phyloP scores from a whole-genome alignment of 2,888 invertebrate genomes.

The Sphecodes monilicornis region DNA sequence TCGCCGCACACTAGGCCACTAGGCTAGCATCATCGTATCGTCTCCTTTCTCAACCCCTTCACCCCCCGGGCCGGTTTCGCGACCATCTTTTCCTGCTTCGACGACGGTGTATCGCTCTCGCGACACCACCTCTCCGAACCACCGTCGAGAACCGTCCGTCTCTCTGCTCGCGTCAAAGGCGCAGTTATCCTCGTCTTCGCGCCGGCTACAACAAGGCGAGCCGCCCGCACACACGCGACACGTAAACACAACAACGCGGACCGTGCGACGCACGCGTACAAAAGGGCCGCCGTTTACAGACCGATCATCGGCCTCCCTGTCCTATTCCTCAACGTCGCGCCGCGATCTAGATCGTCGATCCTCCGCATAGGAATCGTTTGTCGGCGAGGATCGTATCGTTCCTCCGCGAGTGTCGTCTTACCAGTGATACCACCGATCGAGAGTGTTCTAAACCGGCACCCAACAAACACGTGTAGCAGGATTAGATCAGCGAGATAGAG shows the following conservation, averaged over 20 bases:
- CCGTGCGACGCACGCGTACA: constrained; percentile 69
- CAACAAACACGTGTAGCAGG: background rate
- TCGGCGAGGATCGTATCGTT: background rate
- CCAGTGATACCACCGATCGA: background rate
- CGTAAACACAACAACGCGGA: constrained; percentile 69
- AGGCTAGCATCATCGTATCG: constrained; percentile 39
- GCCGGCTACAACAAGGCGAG: constrained; percentile 37
- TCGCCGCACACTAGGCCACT: constrained; percentile 73
- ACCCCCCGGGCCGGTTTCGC: background rate
- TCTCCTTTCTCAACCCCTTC: background rate
- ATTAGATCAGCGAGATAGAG: background rate
- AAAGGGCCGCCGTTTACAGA: constrained; percentile 47
- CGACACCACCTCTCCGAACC: constrained; percentile 10
- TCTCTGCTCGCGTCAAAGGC: constrained; percentile 23
- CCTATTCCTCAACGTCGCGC: constrained; percentile 7
- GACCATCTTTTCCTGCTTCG: constrained; percentile 38
- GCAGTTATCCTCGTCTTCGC: constrained; percentile 40
- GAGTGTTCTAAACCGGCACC: background rate
- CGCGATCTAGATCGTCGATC: constrained; percentile 33
- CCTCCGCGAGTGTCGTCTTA: background rate
- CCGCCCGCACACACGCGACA: constrained; percentile 46
- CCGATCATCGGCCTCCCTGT: constrained; percentile 48
- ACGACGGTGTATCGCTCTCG: background rate
- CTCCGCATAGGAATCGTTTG: background rate
- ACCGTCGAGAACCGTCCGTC: background rate